Conservation (phyloP, 2,113 vertebrate species). For the Entomyzon cyanotis region DNA sequence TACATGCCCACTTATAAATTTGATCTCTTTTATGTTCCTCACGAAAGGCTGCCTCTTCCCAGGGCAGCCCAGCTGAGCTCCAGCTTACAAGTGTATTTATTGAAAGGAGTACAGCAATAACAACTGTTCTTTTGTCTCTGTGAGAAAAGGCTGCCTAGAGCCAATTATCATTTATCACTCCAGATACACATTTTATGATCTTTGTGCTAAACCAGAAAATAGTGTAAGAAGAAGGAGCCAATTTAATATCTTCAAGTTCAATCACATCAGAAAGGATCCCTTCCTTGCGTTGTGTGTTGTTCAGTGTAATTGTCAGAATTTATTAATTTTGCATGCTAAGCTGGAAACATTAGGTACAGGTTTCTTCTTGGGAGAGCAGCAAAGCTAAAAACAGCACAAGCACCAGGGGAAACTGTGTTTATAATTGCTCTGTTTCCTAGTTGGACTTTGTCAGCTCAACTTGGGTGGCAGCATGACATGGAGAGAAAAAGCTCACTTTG, state of each 20-base stretch:
- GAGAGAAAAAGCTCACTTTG: slow-evolving; percentile 49
- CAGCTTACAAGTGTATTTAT: slow-evolving; percentile 26
- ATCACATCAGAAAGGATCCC: not conserved
- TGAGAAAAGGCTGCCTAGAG: slow-evolving; percentile 32
- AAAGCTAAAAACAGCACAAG: slow-evolving; percentile 68
- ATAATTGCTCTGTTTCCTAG: slow-evolving; percentile 58
- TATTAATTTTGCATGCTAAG: slow-evolving; percentile 62
- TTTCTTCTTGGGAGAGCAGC: slow-evolving; percentile 36
- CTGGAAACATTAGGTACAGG: slow-evolving; percentile 27
- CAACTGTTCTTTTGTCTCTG: slow-evolving; percentile 46
- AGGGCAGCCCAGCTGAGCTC: not conserved
- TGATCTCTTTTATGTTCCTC: not conserved
- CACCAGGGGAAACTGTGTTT: slow-evolving; percentile 32
- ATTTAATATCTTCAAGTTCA: slow-evolving; percentile 26
- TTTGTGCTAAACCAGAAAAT: slow-evolving; percentile 2
- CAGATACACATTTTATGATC: slow-evolving; percentile 33
- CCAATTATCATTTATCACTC: slow-evolving; percentile 51
- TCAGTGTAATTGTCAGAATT: slow-evolving; percentile 36
- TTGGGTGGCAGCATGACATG: slow-evolving; percentile 33
- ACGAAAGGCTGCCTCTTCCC: not conserved
- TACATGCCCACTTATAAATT: not conserved
- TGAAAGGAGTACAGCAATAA: slow-evolving; percentile 42
- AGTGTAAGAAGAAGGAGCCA: not conserved
- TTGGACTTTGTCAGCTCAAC: slow-evolving; percentile 15
- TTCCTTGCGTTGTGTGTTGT: not conserved